phyloP scores from a whole-genome alignment of 2,113 vertebrate genomes.

The Alligator sinensis region DNA sequence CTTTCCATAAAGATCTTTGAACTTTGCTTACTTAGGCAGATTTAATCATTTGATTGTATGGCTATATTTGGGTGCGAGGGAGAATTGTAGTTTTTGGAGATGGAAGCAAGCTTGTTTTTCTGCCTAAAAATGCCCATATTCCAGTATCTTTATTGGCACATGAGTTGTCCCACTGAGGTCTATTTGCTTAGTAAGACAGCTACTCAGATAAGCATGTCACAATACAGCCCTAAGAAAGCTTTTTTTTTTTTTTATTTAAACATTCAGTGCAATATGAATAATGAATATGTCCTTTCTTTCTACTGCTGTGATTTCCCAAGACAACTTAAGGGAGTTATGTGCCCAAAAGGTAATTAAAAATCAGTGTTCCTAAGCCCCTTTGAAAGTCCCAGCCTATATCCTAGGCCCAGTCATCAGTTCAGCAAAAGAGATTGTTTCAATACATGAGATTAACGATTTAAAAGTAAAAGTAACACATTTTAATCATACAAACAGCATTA shows the following conservation, averaged over 20 bases:
- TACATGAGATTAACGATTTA: neutral
- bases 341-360: neutral
- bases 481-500: neutral
- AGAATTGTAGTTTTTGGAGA: rapidly evolving
- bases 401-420: neutral
- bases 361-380: neutral
- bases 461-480: rapidly evolving
- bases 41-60: neutral
- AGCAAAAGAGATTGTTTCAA: neutral
- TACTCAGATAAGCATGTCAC: neutral
- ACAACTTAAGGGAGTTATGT: neutral
- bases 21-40: neutral
- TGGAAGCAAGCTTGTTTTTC: neutral
- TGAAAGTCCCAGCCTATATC: neutral
- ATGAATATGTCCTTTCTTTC: neutral
- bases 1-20: neutral
- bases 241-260: too few relatives aligned
- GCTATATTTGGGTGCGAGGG: neutral
- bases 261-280: neutral
- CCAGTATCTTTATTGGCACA: neutral
- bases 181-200: neutral
- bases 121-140: neutral
- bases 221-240: neutral
- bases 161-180: neutral
- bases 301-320: neutral